Conservation (phyloP, 2,113 vertebrate genomes). For the Oceanodroma tethys region DNA sequence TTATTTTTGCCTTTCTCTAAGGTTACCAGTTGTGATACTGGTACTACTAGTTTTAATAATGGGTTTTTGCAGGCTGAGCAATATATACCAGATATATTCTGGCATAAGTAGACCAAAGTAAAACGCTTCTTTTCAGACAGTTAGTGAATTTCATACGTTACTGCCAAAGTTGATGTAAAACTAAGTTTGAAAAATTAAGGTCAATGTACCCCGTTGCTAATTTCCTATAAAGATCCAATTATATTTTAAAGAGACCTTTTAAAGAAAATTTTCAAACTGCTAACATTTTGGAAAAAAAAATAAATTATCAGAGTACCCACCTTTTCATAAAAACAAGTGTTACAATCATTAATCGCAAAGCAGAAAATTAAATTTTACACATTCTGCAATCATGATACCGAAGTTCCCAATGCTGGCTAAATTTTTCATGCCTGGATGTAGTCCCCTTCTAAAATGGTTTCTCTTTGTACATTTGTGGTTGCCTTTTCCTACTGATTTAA, state of each 20-base stretch:
- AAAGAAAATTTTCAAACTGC: neutral
- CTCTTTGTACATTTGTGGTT: neutral
- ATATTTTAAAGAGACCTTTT: neutral
- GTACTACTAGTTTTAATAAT: neutral
- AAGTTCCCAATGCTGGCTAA: neutral
- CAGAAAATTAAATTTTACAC: neutral
- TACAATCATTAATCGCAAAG: neutral
- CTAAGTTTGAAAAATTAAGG: neutral
- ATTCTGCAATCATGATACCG: neutral
- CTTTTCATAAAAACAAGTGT: neutral
- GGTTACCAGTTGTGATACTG: neutral
- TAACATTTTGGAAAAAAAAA: neutral
- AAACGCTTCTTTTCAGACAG: neutral
- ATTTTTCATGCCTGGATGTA: neutral
- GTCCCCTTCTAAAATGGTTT: neutral
- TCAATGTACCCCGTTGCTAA: neutral
- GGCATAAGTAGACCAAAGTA: neutral
- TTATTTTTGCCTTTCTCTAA: neutral
- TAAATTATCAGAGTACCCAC: neutral
- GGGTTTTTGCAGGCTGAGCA: neutral
- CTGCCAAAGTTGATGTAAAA: neutral
- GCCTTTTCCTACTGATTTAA: neutral
- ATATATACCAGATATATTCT: neutral
- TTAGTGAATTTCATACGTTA: neutral
- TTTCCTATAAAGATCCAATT: neutral